These are phyloP conservation scores for Ptychodera flava DNA, from an alignment of 35 echinoderm and acorn worm species.

Conservation along the genomic window DNA sequence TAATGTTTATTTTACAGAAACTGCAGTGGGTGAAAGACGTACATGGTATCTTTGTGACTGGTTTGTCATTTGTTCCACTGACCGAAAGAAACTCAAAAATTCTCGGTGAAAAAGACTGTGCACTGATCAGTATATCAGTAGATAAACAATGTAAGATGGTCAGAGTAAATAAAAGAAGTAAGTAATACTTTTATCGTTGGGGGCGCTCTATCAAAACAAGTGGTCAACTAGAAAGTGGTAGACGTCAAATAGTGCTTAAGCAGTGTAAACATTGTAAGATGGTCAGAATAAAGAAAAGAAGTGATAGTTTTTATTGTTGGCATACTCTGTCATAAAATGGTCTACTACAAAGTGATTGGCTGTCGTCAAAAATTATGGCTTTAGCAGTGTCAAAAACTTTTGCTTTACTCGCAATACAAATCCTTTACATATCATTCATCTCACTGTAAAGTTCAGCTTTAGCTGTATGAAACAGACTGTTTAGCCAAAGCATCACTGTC, in stretches of 20 bases:
- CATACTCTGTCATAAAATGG: not conserved
- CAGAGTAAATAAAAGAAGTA: conserved; percentile 47
- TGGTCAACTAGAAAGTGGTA: not conserved
- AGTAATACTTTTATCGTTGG: not conserved
- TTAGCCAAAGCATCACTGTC: too few species aligned
- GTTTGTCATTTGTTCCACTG: conserved; percentile 87
- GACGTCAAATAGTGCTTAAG: not conserved
- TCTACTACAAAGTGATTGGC: not conserved
- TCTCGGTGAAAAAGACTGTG: conserved; percentile 62
- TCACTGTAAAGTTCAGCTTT: too few species aligned
- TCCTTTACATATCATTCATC: too few species aligned
- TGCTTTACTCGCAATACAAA: too few species aligned
- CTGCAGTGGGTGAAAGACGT: conserved; percentile 56
- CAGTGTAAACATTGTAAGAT: not conserved
- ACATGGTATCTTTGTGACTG: conserved; percentile 87
- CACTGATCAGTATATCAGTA: conserved; percentile 70
- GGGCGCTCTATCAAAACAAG: not conserved
- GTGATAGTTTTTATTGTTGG: not conserved
- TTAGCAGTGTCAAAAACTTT: too few species aligned
- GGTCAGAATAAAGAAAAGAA: not conserved
- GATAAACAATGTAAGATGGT: conserved; percentile 60
- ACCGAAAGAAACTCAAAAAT: conserved; percentile 46
- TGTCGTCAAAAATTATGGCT: not conserved
- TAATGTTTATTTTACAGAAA: conserved; percentile 45
- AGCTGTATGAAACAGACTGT: too few species aligned